Conservation (phyloP, 2,797 vertebrate genomes). For the Naso thynnoides region DNA sequence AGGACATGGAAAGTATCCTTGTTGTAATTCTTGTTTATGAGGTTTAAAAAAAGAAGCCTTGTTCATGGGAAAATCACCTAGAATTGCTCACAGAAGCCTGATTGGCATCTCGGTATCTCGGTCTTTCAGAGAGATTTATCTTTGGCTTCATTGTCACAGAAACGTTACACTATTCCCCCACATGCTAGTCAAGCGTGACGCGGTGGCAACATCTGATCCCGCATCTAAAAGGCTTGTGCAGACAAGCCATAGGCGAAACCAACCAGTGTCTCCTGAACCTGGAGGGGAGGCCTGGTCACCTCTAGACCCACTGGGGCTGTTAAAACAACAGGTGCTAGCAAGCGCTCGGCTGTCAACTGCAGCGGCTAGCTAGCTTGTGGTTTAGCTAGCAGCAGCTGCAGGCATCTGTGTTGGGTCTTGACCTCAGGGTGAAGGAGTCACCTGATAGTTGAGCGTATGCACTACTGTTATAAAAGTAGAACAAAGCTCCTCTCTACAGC, state of each 20-base stretch:
- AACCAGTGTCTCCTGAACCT: constrained; percentile 40
- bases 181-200: constrained; percentile 41
- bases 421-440: constrained; percentile 35
- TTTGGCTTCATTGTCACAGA: constrained; percentile 34
- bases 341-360: constrained; percentile 60
- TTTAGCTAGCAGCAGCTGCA: constrained; percentile 56
- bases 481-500: background rate
- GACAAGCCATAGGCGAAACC: constrained; percentile 63
- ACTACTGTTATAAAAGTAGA: background rate
- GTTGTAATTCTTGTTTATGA: constrained; percentile 7
- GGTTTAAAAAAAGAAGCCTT: background rate
- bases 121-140: constrained; percentile 19
- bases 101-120: constrained; percentile 33
- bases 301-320: constrained; percentile 28
- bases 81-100: background rate
- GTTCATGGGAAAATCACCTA: constrained; percentile 23
- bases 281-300: constrained; percentile 32
- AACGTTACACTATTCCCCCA: constrained; percentile 41
- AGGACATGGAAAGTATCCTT: constrained; percentile 13
- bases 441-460: background rate
- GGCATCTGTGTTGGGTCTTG: constrained; percentile 29
- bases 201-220: constrained; percentile 59
- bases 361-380: constrained; percentile 14
- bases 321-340: constrained; percentile 75
- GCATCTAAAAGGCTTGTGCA: constrained; percentile 56